These are phyloP conservation scores for Octonoba sinensis DNA, from an alignment of 2,888 invertebrate species.

Conservation along the genomic window DNA sequence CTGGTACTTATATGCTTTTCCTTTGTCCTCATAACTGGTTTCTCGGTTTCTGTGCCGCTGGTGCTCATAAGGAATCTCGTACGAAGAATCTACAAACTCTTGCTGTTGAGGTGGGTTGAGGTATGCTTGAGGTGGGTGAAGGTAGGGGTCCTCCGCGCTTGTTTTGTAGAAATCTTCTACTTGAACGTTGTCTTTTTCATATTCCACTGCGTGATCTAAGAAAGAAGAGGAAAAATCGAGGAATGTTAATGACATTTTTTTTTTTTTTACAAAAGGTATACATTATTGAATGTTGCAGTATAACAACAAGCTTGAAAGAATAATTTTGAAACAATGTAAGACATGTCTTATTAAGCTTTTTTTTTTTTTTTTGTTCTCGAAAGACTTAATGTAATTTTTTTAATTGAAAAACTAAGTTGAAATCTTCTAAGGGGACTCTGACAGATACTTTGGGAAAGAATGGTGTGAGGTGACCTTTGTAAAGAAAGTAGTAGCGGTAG, in stretches of 20 bases:
- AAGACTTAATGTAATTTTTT: too few relatives aligned
- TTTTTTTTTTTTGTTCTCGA: too few relatives aligned
- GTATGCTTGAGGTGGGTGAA: neutral
- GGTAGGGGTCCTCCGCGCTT: neutral
- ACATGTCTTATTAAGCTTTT: too few relatives aligned
- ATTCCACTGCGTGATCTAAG: slow-evolving; percentile 24
- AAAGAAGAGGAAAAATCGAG: neutral
- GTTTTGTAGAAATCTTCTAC: slow-evolving; percentile 13
- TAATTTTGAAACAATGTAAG: too few relatives aligned
- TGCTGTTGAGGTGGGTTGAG: slow-evolving; percentile 1
- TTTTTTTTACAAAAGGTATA: too few relatives aligned
- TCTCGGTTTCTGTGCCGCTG: neutral
- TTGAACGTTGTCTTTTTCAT: slow-evolving; percentile 16
- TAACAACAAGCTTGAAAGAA: too few relatives aligned
- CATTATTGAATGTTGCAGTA: too few relatives aligned
- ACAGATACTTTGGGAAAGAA: too few relatives aligned
- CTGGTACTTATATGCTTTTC: neutral
- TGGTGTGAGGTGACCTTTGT: too few relatives aligned
- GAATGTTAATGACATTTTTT: neutral
- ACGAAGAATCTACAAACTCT: neutral
- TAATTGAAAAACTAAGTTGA: too few relatives aligned
- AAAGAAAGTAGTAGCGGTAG: too few relatives aligned
- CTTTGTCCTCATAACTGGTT: slow-evolving; percentile 1
- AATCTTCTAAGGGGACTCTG: too few relatives aligned
- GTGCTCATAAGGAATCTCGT: slow-evolving; percentile 2